These are phyloP conservation scores for Drosophila repletoides DNA, from an alignment of 1,140 invertebrate species.

Conservation along the genomic window DNA sequence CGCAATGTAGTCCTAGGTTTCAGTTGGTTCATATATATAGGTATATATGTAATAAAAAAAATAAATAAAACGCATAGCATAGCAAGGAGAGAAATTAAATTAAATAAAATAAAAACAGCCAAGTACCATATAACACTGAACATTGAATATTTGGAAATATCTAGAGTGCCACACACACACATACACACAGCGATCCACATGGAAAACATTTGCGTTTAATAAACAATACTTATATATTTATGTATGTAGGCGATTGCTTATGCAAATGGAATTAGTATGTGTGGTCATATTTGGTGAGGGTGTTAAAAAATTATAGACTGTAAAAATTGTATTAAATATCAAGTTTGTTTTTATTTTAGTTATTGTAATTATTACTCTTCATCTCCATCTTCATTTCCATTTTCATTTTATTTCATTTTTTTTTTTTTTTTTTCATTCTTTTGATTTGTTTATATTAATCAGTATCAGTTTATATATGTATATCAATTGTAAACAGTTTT, in stretches of 20 bases:
- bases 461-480: constrained; percentile 47
- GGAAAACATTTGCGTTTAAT: constrained; percentile 8
- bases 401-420: constrained; percentile 28
- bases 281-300: too few relatives aligned
- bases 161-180: neutral
- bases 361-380: constrained; percentile 68
- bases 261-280: too few relatives aligned
- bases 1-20: constrained; percentile 78
- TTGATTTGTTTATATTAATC: constrained; percentile 32
- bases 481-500: constrained; percentile 73
- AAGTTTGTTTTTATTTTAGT: constrained; percentile 74
- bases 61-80: constrained; percentile 19
- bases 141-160: constrained; percentile 8
- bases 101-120: constrained; percentile 19
- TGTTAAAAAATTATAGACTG: constrained; percentile 68
- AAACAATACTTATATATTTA: neutral
- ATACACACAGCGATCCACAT: constrained; percentile 11
- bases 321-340: constrained; percentile 72
- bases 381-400: constrained; percentile 38
- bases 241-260: neutral
- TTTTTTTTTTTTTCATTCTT: constrained; percentile 5
- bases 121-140: constrained; percentile 30
- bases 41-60: constrained; percentile 18
- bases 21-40: constrained; percentile 19
- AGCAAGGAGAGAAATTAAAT: constrained; percentile 30